phyloP scores from a whole-genome alignment of 2,113 vertebrate species.

The rabbit (Oryctolagus cuniculus) region DNA sequence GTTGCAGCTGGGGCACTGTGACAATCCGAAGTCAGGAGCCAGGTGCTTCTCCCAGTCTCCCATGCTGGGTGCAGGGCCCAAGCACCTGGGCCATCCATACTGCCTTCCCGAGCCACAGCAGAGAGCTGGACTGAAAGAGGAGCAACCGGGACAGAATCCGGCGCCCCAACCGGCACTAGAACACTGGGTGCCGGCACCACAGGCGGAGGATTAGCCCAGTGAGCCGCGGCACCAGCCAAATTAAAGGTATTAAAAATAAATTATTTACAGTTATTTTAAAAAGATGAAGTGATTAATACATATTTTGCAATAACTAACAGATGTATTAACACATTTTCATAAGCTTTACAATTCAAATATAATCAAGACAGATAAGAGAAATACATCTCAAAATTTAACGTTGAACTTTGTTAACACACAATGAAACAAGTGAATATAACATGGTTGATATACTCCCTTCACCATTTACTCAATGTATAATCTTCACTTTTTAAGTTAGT shows the following conservation, averaged over 20 bases:
- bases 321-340: conserved; percentile 67
- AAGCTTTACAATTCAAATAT: conserved; percentile 60
- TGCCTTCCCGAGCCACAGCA: too few species aligned
- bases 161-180: too few species aligned
- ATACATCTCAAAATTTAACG: neutral
- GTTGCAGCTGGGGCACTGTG: too few species aligned
- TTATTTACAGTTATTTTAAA: neutral
- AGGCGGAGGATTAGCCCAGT: too few species aligned
- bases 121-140: too few species aligned
- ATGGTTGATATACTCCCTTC: neutral
- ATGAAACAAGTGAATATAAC: neutral
- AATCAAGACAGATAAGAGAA: neutral
- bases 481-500: neutral
- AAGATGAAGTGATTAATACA: conserved; percentile 1
- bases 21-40: too few species aligned
- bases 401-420: neutral
- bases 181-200: too few species aligned
- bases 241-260: conserved; percentile 1
- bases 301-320: neutral
- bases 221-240: too few species aligned
- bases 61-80: too few species aligned
- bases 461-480: neutral
- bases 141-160: too few species aligned
- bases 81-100: too few species aligned
- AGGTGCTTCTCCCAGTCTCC: too few species aligned